Conservation (phyloP, 2,113 vertebrate species). For the Centropus unirufus region DNA sequence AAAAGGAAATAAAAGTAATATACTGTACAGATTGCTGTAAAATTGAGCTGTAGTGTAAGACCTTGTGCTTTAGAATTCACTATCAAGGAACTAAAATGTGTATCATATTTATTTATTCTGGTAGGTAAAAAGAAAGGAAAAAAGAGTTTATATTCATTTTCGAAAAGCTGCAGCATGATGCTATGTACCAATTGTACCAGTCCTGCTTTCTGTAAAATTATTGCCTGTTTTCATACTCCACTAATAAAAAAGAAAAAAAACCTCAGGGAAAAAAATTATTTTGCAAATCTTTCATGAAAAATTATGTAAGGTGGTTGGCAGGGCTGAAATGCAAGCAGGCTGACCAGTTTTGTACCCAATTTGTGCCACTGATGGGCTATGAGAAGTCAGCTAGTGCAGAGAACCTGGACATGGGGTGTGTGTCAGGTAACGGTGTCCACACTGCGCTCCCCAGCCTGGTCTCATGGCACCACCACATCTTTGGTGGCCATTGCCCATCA, state of each 20-base stretch:
- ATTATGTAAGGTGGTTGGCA: fast-evolving
- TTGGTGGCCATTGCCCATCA: background rate
- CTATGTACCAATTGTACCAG: constrained; percentile 68
- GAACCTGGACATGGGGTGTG: background rate
- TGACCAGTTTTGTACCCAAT: background rate
- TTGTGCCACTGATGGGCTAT: fast-evolving
- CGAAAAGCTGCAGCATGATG: constrained; percentile 74
- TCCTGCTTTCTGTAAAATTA: constrained; percentile 78
- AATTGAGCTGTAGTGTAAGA: constrained; percentile 77
- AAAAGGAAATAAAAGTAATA: constrained; percentile 51
- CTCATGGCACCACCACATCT: background rate
- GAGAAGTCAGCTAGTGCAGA: background rate
- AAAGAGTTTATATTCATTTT: constrained; percentile 66
- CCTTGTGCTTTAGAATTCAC: constrained; percentile 77
- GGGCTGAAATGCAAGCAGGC: background rate
- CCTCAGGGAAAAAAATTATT: background rate
- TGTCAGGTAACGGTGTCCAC: background rate
- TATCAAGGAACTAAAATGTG: constrained; percentile 68
- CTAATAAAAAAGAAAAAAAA: constrained; percentile 74
- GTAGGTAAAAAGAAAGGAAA: constrained; percentile 66
- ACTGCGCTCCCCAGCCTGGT: too few relatives aligned
- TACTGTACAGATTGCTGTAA: constrained; percentile 71
- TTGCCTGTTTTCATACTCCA: constrained; percentile 78
- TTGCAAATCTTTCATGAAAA: background rate
- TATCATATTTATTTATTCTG: constrained; percentile 84